phyloP scores from a whole-genome alignment of 2,888 invertebrate genomes.

The Iphiclides podalirius region DNA sequence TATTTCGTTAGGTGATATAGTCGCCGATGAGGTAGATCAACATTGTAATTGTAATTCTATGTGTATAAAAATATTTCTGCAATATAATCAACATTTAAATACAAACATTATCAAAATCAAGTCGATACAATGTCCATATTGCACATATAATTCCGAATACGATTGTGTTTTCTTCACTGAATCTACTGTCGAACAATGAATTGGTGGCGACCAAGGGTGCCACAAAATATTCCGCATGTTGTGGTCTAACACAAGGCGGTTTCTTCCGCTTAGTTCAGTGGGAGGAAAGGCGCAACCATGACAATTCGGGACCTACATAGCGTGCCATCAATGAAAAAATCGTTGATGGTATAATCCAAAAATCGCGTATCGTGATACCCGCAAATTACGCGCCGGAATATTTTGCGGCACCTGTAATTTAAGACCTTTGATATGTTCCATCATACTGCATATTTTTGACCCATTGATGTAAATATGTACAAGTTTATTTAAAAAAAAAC shows the following conservation, averaged over 20 bases:
- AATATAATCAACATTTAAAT: constrained; percentile 77
- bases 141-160: constrained; percentile 51
- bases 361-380: too few relatives aligned
- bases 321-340: too few relatives aligned
- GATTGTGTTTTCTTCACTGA: constrained; percentile 44
- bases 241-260: constrained; percentile 13
- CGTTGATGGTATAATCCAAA: too few relatives aligned
- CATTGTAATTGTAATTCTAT: constrained; percentile 64
- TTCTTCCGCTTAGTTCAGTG: too few relatives aligned
- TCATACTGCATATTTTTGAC: constrained; percentile 45
- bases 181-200: constrained; percentile 41
- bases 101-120: constrained; percentile 76
- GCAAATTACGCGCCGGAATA: constrained; percentile 36
- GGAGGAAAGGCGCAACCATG: too few relatives aligned
- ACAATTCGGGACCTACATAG: too few relatives aligned
- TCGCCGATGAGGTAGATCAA: constrained; percentile 73
- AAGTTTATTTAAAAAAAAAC: constrained; percentile 46
- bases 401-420: constrained; percentile 44
- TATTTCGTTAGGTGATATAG: constrained; percentile 35
- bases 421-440: constrained; percentile 55
- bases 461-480: constrained; percentile 52
- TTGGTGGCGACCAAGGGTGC: constrained; percentile 35
- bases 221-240: constrained; percentile 38
- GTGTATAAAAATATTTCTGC: constrained; percentile 79
- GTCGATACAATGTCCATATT: constrained; percentile 67